These are phyloP conservation scores for Leptinotarsa tumamoca DNA, from an alignment of 2,888 invertebrate genomes.

Conservation along the genomic window DNA sequence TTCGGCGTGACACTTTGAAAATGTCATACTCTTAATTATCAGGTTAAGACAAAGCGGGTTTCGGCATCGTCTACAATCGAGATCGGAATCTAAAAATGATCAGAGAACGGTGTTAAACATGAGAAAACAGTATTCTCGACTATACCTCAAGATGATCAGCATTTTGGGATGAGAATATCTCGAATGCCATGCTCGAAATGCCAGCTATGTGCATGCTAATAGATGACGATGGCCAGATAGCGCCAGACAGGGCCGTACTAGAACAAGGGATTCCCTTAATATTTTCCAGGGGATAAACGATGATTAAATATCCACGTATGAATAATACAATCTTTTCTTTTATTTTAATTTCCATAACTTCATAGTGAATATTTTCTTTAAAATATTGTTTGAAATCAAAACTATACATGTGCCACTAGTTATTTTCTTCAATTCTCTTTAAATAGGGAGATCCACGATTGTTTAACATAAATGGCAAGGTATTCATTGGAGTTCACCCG, in stretches of 20 bases:
- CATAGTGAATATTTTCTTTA: too few relatives aligned
- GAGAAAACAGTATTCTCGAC: slow-evolving; percentile 51
- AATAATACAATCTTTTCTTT: too few relatives aligned
- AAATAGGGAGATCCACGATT: too few relatives aligned
- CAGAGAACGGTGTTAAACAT: slow-evolving; percentile 54
- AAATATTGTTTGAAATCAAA: too few relatives aligned
- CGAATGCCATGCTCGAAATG: slow-evolving; percentile 51
- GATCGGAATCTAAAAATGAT: slow-evolving; percentile 49
- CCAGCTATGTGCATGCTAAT: slow-evolving; percentile 52
- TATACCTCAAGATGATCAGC: slow-evolving; percentile 47
- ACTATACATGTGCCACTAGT: too few relatives aligned
- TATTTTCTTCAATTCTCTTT: too few relatives aligned
- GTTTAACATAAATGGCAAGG: too few relatives aligned
- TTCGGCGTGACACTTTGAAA: slow-evolving; percentile 54
- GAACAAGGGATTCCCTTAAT: neutral
- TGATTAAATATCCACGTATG: too few relatives aligned
- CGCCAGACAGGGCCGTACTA: slow-evolving; percentile 42
- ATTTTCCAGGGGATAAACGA: too few relatives aligned
- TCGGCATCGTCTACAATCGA: slow-evolving; percentile 41
- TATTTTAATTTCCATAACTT: too few relatives aligned
- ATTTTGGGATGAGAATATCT: slow-evolving; percentile 49
- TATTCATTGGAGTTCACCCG: too few relatives aligned
- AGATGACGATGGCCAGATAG: slow-evolving; percentile 52
- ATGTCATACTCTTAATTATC: slow-evolving; percentile 58
- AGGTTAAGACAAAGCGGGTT: slow-evolving; percentile 48